These are phyloP conservation scores for Trachymyrmex septentrionalis DNA, from an alignment of 1,140 invertebrate genomes.

Conservation along the genomic window DNA sequence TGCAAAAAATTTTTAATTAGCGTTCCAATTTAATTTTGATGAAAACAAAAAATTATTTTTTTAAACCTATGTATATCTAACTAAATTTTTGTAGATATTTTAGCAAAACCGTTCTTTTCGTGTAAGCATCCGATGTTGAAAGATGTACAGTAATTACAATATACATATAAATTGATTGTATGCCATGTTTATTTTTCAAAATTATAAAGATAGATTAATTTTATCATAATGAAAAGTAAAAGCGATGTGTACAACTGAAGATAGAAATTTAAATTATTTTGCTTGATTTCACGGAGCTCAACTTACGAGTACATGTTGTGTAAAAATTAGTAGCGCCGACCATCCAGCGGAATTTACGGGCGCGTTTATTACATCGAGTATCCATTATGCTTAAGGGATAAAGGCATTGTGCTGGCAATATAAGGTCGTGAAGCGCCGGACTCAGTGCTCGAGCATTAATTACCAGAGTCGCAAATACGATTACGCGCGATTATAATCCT, in stretches of 20 bases:
- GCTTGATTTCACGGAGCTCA: slow-evolving; percentile 21
- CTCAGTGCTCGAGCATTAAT: slow-evolving; percentile 47
- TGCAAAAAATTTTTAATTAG: too few species aligned
- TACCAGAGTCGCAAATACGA: slow-evolving; percentile 60
- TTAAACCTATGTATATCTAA: too few species aligned
- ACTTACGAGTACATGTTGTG: neutral
- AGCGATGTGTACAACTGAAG: too few species aligned
- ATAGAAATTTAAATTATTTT: neutral
- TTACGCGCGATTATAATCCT: slow-evolving; percentile 52
- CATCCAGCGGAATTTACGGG: slow-evolving; percentile 28
- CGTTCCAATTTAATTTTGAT: too few species aligned
- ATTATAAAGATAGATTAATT: neutral
- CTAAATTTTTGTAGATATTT: too few species aligned
- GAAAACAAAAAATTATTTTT: too few species aligned
- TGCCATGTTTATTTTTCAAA: neutral
- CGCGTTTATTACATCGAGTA: slow-evolving; percentile 57
- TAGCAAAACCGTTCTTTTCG: too few species aligned
- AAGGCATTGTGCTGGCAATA: slow-evolving; percentile 38
- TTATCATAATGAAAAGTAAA: slow-evolving; percentile 11
- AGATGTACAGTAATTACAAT: neutral
- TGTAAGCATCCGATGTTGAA: neutral
- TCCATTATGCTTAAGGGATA: slow-evolving; percentile 58
- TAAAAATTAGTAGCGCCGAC: neutral
- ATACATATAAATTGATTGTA: neutral
- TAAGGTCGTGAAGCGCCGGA: slow-evolving; percentile 35